A percentile compares a stretch with the other conserved stretches of the same genome.
phyloP scores from a whole-genome alignment of 2,888 invertebrate genomes.

The Synergus laeviventris region DNA sequence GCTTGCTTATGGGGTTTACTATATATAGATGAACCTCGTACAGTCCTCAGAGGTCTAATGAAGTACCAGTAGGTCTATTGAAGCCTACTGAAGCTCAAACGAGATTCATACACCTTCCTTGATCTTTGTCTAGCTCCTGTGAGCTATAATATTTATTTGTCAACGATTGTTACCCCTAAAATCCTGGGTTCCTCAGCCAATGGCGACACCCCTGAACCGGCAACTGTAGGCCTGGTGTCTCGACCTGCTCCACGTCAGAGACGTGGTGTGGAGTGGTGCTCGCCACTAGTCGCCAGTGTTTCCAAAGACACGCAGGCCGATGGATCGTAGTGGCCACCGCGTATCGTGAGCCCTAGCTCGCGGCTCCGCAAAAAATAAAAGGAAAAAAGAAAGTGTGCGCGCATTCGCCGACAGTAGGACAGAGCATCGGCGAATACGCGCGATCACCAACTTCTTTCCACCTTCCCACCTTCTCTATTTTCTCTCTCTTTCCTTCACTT shows the following conservation, averaged over 20 bases:
- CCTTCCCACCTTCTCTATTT: conserved; percentile 7
- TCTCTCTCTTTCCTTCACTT: conserved; percentile 23
- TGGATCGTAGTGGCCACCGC: conserved; percentile 47
- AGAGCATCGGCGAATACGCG: conserved; percentile 34
- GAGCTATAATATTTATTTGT: background rate
- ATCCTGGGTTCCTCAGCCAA: too few species aligned
- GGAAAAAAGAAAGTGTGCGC: conserved; percentile 26
- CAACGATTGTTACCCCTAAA: too few species aligned
- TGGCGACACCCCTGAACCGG: too few species aligned
- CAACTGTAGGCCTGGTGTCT: too few species aligned
- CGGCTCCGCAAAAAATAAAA: conserved; percentile 23
- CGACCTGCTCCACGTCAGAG: too few species aligned
- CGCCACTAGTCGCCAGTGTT: conserved; percentile 44
- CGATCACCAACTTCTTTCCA: conserved; percentile 30
- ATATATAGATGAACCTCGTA: too few species aligned
- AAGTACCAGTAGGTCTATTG: too few species aligned
- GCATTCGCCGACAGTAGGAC: conserved; percentile 30
- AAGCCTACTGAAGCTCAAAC: too few species aligned
- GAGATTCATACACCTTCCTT: too few species aligned
- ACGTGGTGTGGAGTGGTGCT: background rate
- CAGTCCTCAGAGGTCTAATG: too few species aligned
- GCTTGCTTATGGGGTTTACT: too few species aligned
- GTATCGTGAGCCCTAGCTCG: conserved; percentile 47
- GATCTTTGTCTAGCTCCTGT: too few species aligned
- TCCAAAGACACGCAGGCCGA: conserved; percentile 52